Percentiles rank a stretch among this genome's conserved stretches.
Evolutionary conservation across 2,797 vertebrate genomes (phyloP).

Genomic region (Apogon talboti): DNA sequence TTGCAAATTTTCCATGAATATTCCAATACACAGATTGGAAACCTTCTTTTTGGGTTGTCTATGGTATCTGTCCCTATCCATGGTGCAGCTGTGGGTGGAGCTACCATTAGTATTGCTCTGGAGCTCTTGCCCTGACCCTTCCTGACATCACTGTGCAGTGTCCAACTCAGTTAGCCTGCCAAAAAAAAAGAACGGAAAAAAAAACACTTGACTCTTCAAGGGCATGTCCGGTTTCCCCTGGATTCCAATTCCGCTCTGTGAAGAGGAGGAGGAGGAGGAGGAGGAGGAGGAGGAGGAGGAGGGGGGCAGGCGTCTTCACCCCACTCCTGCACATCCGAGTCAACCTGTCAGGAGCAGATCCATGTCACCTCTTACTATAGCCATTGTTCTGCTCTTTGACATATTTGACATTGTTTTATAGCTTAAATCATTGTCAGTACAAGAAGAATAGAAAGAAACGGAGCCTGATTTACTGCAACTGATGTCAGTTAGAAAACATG

Average conservation of each 20-base stretch:
- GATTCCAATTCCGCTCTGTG: constrained; percentile 5
- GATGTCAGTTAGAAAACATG: no score
- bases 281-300: constrained; percentile 2
- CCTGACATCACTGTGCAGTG: constrained; percentile 34
- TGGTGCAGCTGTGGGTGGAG: constrained; percentile 27
- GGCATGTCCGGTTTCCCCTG: constrained; percentile 40
- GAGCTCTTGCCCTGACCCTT: constrained; percentile 27
- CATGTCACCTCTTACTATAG: constrained; percentile 4
- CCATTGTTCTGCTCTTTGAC: background rate
- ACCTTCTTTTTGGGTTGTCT: no score
- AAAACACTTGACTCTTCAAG: constrained; percentile 57
- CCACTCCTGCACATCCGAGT: constrained; percentile 20
- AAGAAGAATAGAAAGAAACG: no score
- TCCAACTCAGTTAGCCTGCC: constrained; percentile 48
- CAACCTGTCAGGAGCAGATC: constrained; percentile 10
- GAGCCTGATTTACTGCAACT: no score
- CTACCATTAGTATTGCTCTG: constrained; percentile 39
- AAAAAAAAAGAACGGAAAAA: constrained; percentile 13
- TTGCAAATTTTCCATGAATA: no score
- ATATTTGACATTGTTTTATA: constrained; percentile 4
- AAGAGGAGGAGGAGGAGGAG: constrained; percentile 21
- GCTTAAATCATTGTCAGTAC: background rate
- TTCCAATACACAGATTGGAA: no score
- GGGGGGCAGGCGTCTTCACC: background rate
- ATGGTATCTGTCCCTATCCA: no score